A percentile compares a stretch with the other conserved stretches of the same genome.
phyloP scores from a whole-genome alignment of 2,113 vertebrate genomes.

The Pangasianodon hypophthalmus region DNA sequence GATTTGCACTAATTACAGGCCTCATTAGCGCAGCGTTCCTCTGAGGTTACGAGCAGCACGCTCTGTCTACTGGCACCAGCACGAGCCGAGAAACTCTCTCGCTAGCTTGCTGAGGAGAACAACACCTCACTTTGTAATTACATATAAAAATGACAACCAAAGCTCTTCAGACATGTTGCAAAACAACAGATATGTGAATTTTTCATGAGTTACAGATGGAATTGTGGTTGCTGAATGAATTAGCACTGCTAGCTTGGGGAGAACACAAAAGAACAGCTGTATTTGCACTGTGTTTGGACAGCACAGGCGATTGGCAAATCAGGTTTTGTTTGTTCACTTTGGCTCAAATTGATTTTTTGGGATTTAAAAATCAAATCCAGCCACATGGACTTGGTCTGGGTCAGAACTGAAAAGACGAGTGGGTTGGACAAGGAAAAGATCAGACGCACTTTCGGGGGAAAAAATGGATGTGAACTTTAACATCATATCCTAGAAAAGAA shows the following conservation, averaged over 20 bases:
- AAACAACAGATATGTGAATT: constrained; percentile 42
- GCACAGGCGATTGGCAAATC: constrained; percentile 1
- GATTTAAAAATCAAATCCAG: constrained; percentile 3
- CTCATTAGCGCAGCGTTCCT: constrained; percentile 54
- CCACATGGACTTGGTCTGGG: not conserved
- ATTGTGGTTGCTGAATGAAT: constrained; percentile 48
- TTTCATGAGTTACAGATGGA: constrained; percentile 46
- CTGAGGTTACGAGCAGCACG: constrained; percentile 47
- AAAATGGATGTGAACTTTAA: not conserved
- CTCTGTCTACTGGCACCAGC: constrained; percentile 40
- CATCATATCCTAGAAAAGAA: not conserved
- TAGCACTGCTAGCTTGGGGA: constrained; percentile 35
- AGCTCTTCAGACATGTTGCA: constrained; percentile 39
- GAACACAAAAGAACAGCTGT: constrained; percentile 43
- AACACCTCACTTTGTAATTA: constrained; percentile 48
- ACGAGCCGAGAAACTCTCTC: constrained; percentile 20
- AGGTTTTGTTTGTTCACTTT: not conserved
- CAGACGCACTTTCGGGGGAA: not conserved
- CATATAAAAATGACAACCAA: constrained; percentile 51
- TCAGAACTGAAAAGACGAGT: not conserved
- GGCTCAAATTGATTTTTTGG: not conserved
- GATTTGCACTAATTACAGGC: constrained; percentile 60
- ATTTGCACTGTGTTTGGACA: constrained; percentile 45
- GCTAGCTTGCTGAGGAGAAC: constrained; percentile 33
- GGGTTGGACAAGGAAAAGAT: not conserved